Base-by-base conservation (phyloP, 2,113 vertebrate species). In the Cebus imitator region DNA sequence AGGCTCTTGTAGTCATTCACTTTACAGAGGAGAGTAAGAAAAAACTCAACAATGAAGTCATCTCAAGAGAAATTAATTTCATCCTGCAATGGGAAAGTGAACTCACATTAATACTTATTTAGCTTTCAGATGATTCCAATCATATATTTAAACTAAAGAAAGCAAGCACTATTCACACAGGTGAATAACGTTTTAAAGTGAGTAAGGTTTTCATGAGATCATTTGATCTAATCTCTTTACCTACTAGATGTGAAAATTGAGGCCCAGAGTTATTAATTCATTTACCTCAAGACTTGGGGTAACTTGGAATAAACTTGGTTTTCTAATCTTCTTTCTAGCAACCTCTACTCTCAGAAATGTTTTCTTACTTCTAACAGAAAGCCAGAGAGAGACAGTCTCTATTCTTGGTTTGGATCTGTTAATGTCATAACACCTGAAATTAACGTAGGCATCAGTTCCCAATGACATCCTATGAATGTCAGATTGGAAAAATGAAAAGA, bases 11-110 rank as follows among this genome's bases (percentile, higher is more conserved):
- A 92, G 23, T 61, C 95, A 95, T 89, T 95, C 70, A 21, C 97
- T 95, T 95, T 93, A n/a, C 84, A 90, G 95, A 88, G 50, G 30
- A 90, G 43, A 97, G 57, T 82, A 87, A 90, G 97, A 96, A 78
- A 87, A 91, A 92, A 93, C 86, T 92, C 94, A 96, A 95, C 93
- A 90, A 92, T 73, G 84, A 96, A 96, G 80, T 43, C 84, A 87
- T 88, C 64, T 35, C 57, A 95, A 93, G 75, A 86, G 87, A 94
- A 90, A 91, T 88, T 86, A 83, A 91, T 94, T 50, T 57, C 35
- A 25, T 52, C 20, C 32, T 80, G 70, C 43, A 72, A 27, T 3
- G 21, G 21, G 25, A 91, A 91, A 87, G 8, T 40, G 3, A 89
- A 80, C 35, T 81, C 30, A 55, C 40, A 61, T 50, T 10, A 45